Base-by-base conservation (phyloP, 1,140 invertebrate genomes). In the Achroia grisella region DNA sequence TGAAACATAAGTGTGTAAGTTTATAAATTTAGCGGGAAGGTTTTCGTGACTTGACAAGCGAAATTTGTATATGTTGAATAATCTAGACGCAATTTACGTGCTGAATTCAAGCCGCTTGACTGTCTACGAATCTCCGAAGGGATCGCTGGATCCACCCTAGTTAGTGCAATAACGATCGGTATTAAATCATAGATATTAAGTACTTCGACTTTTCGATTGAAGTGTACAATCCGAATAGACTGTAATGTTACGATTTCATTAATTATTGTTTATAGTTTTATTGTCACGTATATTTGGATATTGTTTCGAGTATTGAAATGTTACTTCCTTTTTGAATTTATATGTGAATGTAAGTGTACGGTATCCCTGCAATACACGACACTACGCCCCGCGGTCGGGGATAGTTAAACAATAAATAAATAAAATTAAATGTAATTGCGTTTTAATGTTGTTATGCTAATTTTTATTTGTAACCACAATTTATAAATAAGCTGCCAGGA, bases 201-300 rank as follows among this genome's bases (percentile, higher is more conserved):
- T 63, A 72, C 68, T 76, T 81, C 53, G 73, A 78, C 62, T 73
- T 81, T 78, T 80, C 67, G 70, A 75, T 71, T 72, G 62, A 72
- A 64, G 61, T 84, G 71, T 80, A 84, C 80, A 78, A 81, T 76
- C 74, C 62, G 62, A 70, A 80, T 84, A 84, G 80, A 81, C 80
- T 84, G 77, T 81, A 78, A 73, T 61, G 62, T 75, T 72, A 63
- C 45, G 49, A 65, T 68, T 64, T 71, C 62, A 62, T 67, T 65
- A 40, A 54, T 52, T 59, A 54, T 70, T 68, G 56, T 65, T 56
- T 61, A 56, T 32, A 12, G 51, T 48, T 52, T 31, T 40, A 31
- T 47, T 23, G 29, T 56, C 48, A 55, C 48, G 42, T 56, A 55
- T 58, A 55, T 58, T 55, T 62, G 51, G 43, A 60, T 72, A 72